Percentiles rank a stretch among this genome's conserved stretches.
Conservation (phyloP, 1,140 invertebrate species). For the Sitobion miscanthi region DNA sequence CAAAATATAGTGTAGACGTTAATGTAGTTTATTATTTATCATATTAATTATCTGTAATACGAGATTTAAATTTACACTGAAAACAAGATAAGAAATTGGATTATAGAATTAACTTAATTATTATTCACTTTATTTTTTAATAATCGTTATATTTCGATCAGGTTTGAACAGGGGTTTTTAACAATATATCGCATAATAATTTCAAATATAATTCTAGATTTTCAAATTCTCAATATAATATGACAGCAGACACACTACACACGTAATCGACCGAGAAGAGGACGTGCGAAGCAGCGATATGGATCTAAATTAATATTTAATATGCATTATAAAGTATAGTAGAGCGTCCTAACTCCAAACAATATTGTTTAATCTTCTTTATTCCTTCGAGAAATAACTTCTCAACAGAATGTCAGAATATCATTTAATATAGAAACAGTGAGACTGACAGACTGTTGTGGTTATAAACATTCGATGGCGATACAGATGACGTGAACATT, state of each 20-base stretch:
- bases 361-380: neutral
- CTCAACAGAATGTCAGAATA: neutral
- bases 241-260: no score
- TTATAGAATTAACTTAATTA: slow-evolving; percentile 2
- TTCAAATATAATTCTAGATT: no score
- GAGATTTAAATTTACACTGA: neutral
- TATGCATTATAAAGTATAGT: no score
- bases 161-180: neutral
- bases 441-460: neutral
- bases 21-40: neutral
- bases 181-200: neutral
- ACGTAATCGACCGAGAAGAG: no score
- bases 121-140: neutral
- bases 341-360: neutral
- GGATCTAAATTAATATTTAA: neutral
- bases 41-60: neutral
- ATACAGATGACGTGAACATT: neutral
- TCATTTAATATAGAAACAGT: neutral
- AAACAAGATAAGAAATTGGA: neutral
- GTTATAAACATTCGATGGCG: neutral
- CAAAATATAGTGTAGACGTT: no score
- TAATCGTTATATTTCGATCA: neutral
- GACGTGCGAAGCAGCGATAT: neutral
- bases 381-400: neutral
- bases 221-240: no score